phyloP scores from a whole-genome alignment of 2,797 vertebrate species.

The Poecilia picta region DNA sequence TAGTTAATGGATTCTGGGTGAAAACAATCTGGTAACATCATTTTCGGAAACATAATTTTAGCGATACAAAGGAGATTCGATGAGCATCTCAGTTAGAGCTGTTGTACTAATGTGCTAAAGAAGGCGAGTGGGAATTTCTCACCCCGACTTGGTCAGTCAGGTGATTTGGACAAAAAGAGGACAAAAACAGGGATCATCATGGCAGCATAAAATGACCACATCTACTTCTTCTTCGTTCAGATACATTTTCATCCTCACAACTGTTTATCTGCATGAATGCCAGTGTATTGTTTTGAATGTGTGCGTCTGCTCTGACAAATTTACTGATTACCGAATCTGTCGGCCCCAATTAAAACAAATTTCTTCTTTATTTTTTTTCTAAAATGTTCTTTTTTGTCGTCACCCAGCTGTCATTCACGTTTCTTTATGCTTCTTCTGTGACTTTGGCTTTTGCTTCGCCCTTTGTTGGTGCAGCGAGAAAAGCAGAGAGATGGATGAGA shows the following conservation, averaged over 20 bases:
- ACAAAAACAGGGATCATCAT: constrained; percentile 49
- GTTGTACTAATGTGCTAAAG: constrained; percentile 51
- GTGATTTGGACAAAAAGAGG: constrained; percentile 19
- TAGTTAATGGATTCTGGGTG: constrained; percentile 44
- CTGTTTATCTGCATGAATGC: constrained; percentile 32
- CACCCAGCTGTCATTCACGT: constrained; percentile 13
- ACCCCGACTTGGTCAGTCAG: constrained; percentile 23
- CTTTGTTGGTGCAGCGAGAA: constrained; percentile 3
- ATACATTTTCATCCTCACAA: constrained; percentile 64
- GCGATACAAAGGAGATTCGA: constrained; percentile 42
- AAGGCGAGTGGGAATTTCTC: constrained; percentile 49
- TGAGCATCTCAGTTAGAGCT: constrained; percentile 57
- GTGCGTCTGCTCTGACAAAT: constrained; percentile 40
- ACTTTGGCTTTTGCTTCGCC: constrained; percentile 8
- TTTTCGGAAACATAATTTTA: constrained; percentile 52
- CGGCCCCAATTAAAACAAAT: constrained; percentile 74
- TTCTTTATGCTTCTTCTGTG: neutral
- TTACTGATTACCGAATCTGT: constrained; percentile 59
- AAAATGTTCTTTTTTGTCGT: constrained; percentile 39
- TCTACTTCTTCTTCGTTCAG: constrained; percentile 38
- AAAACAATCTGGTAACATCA: constrained; percentile 46
- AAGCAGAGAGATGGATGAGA: constrained; percentile 11
- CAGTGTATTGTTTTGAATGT: constrained; percentile 8
- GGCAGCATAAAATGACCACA: constrained; percentile 64
- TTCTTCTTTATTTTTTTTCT: constrained; percentile 73